Base-by-base conservation (phyloP, 2,888 invertebrate species). In the Kuschelorhynchus macadamiae region DNA sequence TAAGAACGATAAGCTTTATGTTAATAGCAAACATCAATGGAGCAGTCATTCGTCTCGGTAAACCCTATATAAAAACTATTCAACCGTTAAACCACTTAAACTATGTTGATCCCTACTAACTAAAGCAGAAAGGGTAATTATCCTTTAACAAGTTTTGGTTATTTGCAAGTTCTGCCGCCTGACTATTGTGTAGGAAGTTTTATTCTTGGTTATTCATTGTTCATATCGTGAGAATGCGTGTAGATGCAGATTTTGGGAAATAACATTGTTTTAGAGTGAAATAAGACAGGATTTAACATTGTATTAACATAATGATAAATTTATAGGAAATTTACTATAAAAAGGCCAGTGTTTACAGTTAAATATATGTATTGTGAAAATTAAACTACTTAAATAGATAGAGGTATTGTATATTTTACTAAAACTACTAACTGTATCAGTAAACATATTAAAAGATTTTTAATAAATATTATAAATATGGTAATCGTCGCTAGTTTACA, bases 101-200 rank as follows among this genome's bases (percentile, higher is more conserved):
- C 53, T 66, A 66, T 66, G 60, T 55, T 66, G 66, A 53, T 66
- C 66, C 66, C 47, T 60, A 17, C 47, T 42, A 63, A 59, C 67
- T 67, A 67, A 67, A 67, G 60, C 60, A 67, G 60, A 46, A 44
- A 55, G 56, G 61, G 50, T 67, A 61, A 67, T 67, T 67, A 67
- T 55, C 67, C 61, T 53, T 61, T 61, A 56, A 66, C 61, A 65
- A 65, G 65, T 65, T 65, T 52, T 65, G 46, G 59, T 49, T 50
- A 56, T 32, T n/a, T 49, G 36, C 55, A 55, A 55, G 42, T 55
- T 55, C 55, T 41, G 21, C 12, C 50, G 57, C 39, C 50, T 50
- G 57, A 47, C 49, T 57, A 64, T 64, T 64, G 57, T 65, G 50
- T 53, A 33, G 44, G 39, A 59, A 52, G 59, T 59, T 65, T 65